Percentiles rank a stretch among this genome's conserved stretches.
Evolutionary conservation across 2,113 vertebrate species (phyloP).

Genomic region (Ictalurus furcatus): DNA sequence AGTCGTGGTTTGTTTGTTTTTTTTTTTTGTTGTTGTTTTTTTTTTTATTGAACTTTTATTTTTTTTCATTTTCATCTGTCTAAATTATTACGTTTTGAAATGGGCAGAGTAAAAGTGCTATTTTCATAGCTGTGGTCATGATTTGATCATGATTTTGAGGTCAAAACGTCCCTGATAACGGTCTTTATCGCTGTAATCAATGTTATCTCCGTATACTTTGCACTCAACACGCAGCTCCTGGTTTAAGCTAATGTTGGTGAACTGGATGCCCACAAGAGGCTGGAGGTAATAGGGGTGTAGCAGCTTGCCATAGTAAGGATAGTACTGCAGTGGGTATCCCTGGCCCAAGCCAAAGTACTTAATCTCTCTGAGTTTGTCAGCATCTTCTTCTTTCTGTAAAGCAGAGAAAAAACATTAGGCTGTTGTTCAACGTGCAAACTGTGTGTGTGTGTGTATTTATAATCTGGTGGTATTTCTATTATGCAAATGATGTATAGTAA

Average conservation of each 20-base stretch:
- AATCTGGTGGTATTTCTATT: neutral
- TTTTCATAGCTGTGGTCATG: constrained; percentile 84
- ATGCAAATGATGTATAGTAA: neutral
- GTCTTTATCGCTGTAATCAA: constrained; percentile 92
- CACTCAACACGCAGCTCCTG: constrained; percentile 88
- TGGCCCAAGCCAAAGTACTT: constrained; percentile 79
- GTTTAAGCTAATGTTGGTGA: constrained; percentile 82
- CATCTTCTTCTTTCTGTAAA: constrained; percentile 82
- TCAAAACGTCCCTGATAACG: constrained; percentile 98
- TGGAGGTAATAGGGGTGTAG: constrained; percentile 92
- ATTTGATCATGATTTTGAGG: constrained; percentile 86
- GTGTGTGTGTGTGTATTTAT: neutral
- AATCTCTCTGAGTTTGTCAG: constrained; percentile 70
- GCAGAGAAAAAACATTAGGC: neutral
- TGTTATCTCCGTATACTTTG: constrained; percentile 87
- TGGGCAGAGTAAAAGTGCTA: constrained; percentile 61
- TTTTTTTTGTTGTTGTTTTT: constrained; percentile 63
- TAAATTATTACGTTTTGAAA: constrained; percentile 66
- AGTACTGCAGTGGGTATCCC: constrained; percentile 93
- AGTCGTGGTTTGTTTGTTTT: constrained; percentile 80
- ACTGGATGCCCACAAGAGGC: constrained; percentile 91
- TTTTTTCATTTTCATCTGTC: constrained; percentile 69
- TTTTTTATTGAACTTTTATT: constrained; percentile 57
- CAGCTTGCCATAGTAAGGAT: constrained; percentile 92
- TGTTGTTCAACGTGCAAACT: neutral